phyloP scores from a whole-genome alignment of 1,140 invertebrate species.

The Cotesia glomerata region DNA sequence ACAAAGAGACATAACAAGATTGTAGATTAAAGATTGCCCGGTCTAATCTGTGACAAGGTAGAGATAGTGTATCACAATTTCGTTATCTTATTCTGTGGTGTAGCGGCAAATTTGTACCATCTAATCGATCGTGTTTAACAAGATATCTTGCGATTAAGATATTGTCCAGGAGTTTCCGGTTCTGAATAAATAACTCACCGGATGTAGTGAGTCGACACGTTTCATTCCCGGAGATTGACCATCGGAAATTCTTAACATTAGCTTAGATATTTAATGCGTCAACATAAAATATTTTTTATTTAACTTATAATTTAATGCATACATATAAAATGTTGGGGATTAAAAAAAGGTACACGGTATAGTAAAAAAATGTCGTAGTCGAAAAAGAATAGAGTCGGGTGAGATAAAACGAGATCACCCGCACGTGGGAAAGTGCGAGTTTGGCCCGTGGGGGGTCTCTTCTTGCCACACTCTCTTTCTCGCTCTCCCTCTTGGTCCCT shows the following conservation, averaged over 20 bases:
- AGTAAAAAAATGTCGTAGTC: constrained; percentile 36
- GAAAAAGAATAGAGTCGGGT: constrained; percentile 30
- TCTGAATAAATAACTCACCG: not conserved
- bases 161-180: not conserved
- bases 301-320: not conserved
- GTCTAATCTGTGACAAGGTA: not conserved
- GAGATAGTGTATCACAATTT: not conserved
- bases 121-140: constrained; percentile 4
- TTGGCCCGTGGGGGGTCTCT: constrained; percentile 57
- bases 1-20: not conserved
- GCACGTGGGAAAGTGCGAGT: constrained; percentile 63
- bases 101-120: not conserved
- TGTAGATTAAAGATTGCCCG: constrained; percentile 3
- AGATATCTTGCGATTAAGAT: not conserved
- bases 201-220: constrained; percentile 1
- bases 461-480: not conserved
- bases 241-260: no score
- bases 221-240: not conserved
- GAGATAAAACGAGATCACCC: constrained; percentile 62
- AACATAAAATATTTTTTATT: no score
- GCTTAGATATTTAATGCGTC: no score
- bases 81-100: not conserved
- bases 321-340: not conserved
- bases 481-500: not conserved
- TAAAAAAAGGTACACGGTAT: not conserved